These are phyloP conservation scores for Argyresthia albistria DNA, from an alignment of 2,888 invertebrate genomes.

Conservation along the genomic window DNA sequence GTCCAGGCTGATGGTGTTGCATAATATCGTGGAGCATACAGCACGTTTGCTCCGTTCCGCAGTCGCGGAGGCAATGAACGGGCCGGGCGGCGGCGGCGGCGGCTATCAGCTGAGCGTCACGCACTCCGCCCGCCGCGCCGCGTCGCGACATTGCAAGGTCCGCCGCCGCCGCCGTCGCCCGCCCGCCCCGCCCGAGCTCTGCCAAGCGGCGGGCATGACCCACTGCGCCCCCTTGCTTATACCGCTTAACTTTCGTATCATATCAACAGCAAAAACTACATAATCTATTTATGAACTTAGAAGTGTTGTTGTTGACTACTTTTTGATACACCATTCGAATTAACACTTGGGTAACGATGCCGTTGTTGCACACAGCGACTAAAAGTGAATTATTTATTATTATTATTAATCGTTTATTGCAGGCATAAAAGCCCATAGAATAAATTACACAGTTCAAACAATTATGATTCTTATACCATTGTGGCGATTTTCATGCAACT, in stretches of 20 bases:
- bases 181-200: constrained; percentile 18
- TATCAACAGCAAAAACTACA: neutral
- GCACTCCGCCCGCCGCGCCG: constrained; percentile 25
- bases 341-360: no score
- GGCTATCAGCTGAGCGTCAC: constrained; percentile 70
- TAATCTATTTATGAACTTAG: no score
- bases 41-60: constrained; percentile 58
- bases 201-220: constrained; percentile 47
- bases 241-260: neutral
- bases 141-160: constrained; percentile 75
- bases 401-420: no score
- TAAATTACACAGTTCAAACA: no score
- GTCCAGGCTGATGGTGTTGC: neutral
- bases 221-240: constrained; percentile 29
- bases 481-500: no score
- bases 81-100: constrained; percentile 65
- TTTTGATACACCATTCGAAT: no score
- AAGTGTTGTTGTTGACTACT: no score
- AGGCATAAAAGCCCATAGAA: no score
- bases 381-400: no score
- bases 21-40: constrained; percentile 28
- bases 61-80: constrained; percentile 80
- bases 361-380: no score
- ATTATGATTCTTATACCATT: no score
- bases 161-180: constrained; percentile 28